Evolutionary conservation across 2,797 vertebrate genomes (phyloP).

Genomic region (Hypotaenidia okinawae): DNA sequence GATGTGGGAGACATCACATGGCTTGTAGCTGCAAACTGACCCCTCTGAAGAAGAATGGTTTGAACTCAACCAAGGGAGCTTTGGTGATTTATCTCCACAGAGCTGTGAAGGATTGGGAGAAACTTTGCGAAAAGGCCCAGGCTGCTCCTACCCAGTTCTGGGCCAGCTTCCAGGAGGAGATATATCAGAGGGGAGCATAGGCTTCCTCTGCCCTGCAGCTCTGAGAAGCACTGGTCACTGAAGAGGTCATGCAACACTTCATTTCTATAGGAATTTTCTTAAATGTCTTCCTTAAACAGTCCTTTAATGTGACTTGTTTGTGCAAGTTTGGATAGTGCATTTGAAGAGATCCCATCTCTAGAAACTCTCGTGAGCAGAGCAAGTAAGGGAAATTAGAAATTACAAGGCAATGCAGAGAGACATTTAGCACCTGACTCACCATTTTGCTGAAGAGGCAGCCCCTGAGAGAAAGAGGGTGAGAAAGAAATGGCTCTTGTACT

Average conservation of each 20-base stretch:
- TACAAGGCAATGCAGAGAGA: neutral
- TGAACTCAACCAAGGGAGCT: neutral
- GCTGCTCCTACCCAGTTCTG: neutral
- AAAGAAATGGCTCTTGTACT: neutral
- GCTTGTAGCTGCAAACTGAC: neutral
- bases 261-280: neutral
- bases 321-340: neutral
- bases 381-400: neutral
- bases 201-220: neutral
- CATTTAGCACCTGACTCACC: neutral
- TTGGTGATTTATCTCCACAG: neutral
- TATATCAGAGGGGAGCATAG: neutral
- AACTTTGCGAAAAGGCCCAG: neutral
- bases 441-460: neutral
- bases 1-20: rapidly evolving
- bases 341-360: neutral
- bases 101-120: neutral
- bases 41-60: neutral
- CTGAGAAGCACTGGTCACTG: neutral
- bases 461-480: neutral
- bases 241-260: neutral
- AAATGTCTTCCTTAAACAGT: neutral
- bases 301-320: neutral
- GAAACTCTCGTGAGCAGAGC: neutral
- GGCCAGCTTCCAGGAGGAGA: neutral